phyloP scores from a whole-genome alignment of 2,888 invertebrate species.

The Ormyrus nitidulus region DNA sequence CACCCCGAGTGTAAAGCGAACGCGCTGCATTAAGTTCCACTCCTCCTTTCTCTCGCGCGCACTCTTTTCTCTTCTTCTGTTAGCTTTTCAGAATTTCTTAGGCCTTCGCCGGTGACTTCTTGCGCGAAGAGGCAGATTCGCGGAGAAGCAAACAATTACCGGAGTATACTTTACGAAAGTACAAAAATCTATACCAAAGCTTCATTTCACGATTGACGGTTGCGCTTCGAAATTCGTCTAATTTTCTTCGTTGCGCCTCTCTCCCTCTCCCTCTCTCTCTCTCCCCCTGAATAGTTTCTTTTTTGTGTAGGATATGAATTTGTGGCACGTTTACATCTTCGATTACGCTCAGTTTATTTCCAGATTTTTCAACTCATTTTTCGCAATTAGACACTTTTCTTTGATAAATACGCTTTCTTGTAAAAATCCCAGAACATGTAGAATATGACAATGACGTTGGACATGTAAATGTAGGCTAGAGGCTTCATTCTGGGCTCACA shows the following conservation, averaged over 20 bases:
- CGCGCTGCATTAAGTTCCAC: background rate
- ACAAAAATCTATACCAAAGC: conserved; percentile 56
- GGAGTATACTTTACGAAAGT: conserved; percentile 58
- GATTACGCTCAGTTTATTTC: conserved; percentile 1
- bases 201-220: conserved; percentile 3
- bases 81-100: too few species aligned
- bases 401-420: conserved; percentile 77
- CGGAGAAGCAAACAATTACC: too few species aligned
- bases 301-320: conserved; percentile 24
- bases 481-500: conserved; percentile 78
- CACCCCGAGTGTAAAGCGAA: conserved; percentile 1
- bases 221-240: background rate
- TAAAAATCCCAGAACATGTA: conserved; percentile 86
- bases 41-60: background rate
- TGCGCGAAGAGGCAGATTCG: too few species aligned
- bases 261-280: conserved; percentile 1
- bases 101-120: too few species aligned
- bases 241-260: background rate
- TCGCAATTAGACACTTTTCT: conserved; percentile 63
- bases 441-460: conserved; percentile 81
- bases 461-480: conserved; percentile 78
- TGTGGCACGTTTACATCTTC: conserved; percentile 41
- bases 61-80: too few species aligned
- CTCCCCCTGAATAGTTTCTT: conserved; percentile 7
- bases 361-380: background rate